Conservation (phyloP, 1,140 invertebrate genomes). For the Bombus soroeensis region DNA sequence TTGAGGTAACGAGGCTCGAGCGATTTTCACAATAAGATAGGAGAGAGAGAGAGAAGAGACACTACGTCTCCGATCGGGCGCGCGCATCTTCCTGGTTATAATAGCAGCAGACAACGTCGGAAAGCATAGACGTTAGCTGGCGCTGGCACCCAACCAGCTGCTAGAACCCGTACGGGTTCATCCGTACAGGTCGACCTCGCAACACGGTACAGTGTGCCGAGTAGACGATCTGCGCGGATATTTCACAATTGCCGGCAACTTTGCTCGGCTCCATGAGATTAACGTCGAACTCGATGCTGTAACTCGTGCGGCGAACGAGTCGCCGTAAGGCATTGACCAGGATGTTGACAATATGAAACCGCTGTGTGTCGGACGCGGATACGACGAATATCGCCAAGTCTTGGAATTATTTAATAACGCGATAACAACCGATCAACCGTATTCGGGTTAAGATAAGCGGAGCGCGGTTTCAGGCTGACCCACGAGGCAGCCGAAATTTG, state of each 20-base stretch:
- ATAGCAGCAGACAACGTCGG: constrained; percentile 75
- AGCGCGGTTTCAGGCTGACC: no score
- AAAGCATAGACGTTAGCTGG: constrained; percentile 69
- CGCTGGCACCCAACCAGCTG: constrained; percentile 74
- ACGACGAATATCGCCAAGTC: neutral
- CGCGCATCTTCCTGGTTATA: constrained; percentile 76
- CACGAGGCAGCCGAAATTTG: neutral
- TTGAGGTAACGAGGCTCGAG: constrained; percentile 22
- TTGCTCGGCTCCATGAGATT: no score
- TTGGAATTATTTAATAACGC: neutral
- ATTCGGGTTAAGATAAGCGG: neutral
- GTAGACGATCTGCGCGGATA: neutral
- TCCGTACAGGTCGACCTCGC: constrained; percentile 29
- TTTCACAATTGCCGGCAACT: constrained; percentile 31
- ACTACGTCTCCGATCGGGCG: constrained; percentile 55
- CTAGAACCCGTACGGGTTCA: constrained; percentile 76
- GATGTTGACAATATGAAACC: neutral
- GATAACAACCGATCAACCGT: no score
- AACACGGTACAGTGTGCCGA: constrained; percentile 18
- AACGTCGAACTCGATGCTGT: no score
- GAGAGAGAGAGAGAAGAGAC: constrained; percentile 39
- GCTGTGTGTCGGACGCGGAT: neutral
- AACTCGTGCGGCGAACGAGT: neutral
- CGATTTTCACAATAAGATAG: constrained; percentile 30
- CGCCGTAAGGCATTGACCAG: neutral